Conservation (phyloP, 2,888 invertebrate species). For the Pristionchus entomophagus region DNA sequence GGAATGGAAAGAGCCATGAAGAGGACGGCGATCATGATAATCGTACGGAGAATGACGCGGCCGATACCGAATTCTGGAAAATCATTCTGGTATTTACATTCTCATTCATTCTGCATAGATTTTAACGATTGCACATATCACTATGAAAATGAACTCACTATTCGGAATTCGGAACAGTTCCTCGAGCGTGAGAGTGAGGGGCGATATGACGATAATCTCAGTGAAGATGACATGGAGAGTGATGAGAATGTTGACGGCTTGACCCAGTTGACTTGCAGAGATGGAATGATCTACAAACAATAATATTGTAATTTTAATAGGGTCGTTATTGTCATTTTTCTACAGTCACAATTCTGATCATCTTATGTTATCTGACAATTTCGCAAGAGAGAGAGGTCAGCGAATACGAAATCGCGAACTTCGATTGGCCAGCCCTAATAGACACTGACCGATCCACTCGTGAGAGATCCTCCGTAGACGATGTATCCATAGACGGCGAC, state of each 20-base stretch:
- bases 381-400: not conserved
- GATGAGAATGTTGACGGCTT: conserved; percentile 59
- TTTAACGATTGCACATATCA: not conserved
- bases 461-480: conserved; percentile 61
- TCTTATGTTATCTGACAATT: not conserved
- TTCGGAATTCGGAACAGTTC: conserved; percentile 58
- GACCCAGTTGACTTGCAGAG: conserved; percentile 56
- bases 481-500: conserved; percentile 57
- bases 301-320: not conserved
- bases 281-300: not conserved
- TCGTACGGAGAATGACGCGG: conserved; percentile 56
- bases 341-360: too few species aligned
- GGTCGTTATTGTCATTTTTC: not conserved
- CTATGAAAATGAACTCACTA: conserved; percentile 47
- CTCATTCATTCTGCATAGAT: not conserved
- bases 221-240: conserved; percentile 51
- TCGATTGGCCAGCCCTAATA: not conserved
- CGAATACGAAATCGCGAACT: not conserved
- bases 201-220: conserved; percentile 59
- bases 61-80: conserved; percentile 60
- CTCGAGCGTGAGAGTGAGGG: conserved; percentile 59
- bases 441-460: conserved; percentile 50
- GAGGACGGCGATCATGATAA: conserved; percentile 50
- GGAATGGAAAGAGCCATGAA: conserved; percentile 60
- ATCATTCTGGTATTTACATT: not conserved